Evolutionary conservation across 2,113 vertebrate genomes (phyloP).

Genomic region (Silurus asotus): DNA sequence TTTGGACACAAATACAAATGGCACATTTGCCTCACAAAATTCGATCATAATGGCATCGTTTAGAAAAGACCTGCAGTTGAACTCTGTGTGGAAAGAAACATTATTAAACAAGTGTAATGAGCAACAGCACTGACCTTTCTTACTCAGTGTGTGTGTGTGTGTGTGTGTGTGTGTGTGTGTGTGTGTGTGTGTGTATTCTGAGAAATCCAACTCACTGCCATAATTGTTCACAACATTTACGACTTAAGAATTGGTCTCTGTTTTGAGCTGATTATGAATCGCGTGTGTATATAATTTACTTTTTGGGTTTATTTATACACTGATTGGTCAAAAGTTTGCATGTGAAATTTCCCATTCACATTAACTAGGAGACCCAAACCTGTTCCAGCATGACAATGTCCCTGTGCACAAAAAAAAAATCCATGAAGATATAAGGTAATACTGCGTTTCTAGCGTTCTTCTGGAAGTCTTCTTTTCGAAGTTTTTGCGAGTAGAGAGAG

Average conservation of each 20-base stretch:
- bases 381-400: too few species aligned
- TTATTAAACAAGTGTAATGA: neutral
- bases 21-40: neutral
- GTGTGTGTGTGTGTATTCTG: neutral
- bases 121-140: slow-evolving; percentile 6
- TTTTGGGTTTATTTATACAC: neutral
- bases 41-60: neutral
- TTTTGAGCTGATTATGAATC: neutral
- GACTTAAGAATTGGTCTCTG: neutral
- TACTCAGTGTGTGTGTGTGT: neutral
- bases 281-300: neutral
- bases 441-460: too few species aligned
- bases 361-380: too few species aligned
- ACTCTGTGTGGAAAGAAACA: neutral
- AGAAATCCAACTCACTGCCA: neutral
- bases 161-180: neutral
- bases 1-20: neutral
- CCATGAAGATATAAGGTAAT: too few species aligned
- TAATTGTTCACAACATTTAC: neutral
- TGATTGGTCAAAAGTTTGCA: too few species aligned
- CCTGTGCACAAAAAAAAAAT: too few species aligned
- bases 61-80: neutral
- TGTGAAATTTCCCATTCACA: too few species aligned
- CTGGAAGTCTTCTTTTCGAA: too few species aligned
- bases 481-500: too few species aligned